phyloP scores from a whole-genome alignment of 2,797 vertebrate genomes.

The Pagetopsis macropterus region DNA sequence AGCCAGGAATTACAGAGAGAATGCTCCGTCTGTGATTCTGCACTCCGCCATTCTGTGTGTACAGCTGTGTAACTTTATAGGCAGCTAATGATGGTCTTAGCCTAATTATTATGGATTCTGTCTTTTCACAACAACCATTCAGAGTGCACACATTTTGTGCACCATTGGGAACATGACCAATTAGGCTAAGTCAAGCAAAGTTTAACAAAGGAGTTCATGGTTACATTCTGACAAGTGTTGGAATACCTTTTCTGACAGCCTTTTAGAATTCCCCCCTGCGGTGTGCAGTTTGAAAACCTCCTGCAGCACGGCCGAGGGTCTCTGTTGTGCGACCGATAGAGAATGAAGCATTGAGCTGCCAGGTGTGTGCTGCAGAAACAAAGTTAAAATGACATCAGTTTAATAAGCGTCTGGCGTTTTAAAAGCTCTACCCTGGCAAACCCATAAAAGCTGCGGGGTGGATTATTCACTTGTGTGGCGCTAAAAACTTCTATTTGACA shows the following conservation, averaged over 20 bases:
- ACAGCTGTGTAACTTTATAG: conserved; percentile 46
- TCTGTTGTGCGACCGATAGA: conserved; percentile 13
- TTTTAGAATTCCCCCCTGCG: conserved; percentile 20
- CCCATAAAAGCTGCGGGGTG: conserved; percentile 55
- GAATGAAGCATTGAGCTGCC: conserved; percentile 70
- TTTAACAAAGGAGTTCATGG: conserved; percentile 33
- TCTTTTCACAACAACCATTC: conserved; percentile 25
- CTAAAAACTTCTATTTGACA: conserved; percentile 73
- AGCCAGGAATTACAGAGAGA: conserved; percentile 42
- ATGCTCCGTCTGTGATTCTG: conserved; percentile 40
- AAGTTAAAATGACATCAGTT: conserved; percentile 65
- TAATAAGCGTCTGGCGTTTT: conserved; percentile 57
- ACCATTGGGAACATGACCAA: conserved; percentile 49
- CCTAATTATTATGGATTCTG: conserved; percentile 56
- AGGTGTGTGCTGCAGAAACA: conserved; percentile 63
- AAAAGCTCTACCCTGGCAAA: conserved; percentile 61
- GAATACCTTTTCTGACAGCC: conserved; percentile 42
- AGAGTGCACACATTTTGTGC: conserved; percentile 16
- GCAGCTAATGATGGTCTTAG: conserved; percentile 55
- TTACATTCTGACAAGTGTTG: conserved; percentile 35
- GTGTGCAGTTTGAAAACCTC: conserved; percentile 41
- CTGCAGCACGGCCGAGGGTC: conserved; percentile 38
- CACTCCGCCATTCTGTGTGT: conserved; percentile 23
- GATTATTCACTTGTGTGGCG: conserved; percentile 51
- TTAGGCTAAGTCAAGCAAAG: conserved; percentile 48